Base-by-base conservation (phyloP, 2,797 vertebrate species). In the Gambusia yucatana region DNA sequence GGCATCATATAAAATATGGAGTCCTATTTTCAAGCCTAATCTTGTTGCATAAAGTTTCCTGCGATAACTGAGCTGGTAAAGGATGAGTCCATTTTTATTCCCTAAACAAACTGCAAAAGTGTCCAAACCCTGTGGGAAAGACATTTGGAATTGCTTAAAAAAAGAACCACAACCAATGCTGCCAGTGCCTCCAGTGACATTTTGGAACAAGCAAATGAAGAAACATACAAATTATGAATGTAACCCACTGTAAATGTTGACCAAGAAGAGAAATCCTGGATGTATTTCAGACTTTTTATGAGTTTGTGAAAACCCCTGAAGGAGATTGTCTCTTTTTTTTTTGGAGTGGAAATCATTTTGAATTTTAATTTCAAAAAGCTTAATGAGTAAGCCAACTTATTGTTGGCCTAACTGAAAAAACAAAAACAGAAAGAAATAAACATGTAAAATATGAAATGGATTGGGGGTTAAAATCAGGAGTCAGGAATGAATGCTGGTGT, bases 401-500 rank as follows among this genome's bases (percentile, higher is more conserved):
- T 81, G 75, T 57, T 47, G 33, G 30, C 73, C 50, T 44, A 25
- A 44, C 48, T 14, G 11, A 25, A 25, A 5, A 46, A 70, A 77
- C 55, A 47, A 52, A 52, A 69, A 76, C 2, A 77, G 3, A 6
- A 5, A 25, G 0, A 50, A 47, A 1, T 2, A 4, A 8, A 52
- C 44, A 39, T 44, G 57, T 2, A 30, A 75, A 77, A 41, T n/a
- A 63, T 30, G 43, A n/a, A 73, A 84, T 4, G n/a, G 10, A n/a
- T 63, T n/a, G 30, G 11, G 11, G 14, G 7, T 11, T 43, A 47
- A 75, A n/a, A 48, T 77, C 20, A 33, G 10, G 28, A 16, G 47
- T 77, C 20, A 69, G 46, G 39, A 77, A 36, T 28, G 3, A 47
- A 70, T 6, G 17, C 33, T 63, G 41, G 17, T 77, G 77, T 82